Percentiles rank a stretch among this genome's conserved stretches.
These are phyloP conservation scores for Venustaconcha ellipsiformis DNA, from an alignment of 1,140 invertebrate genomes.

Conservation along the genomic window DNA sequence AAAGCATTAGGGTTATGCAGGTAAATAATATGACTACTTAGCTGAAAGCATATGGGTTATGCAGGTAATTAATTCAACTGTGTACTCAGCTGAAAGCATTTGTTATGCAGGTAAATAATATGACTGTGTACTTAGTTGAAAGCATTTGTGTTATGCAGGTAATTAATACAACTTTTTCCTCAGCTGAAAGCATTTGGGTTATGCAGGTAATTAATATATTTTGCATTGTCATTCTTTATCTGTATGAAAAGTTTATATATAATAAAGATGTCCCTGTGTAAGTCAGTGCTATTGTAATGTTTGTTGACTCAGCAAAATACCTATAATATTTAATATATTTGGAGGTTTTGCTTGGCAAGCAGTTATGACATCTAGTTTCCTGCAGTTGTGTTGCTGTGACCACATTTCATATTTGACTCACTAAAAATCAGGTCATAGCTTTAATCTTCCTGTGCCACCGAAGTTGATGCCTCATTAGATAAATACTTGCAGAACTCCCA, in stretches of 20 bases:
- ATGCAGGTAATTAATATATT: constrained; percentile 38
- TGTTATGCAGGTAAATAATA: constrained; percentile 43
- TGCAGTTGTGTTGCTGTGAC: no score
- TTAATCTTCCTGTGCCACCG: no score
- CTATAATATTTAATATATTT: not conserved
- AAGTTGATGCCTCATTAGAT: no score
- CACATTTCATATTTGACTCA: no score
- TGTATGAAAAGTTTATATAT: not conserved
- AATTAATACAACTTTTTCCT: constrained; percentile 30
- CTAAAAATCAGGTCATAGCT: no score
- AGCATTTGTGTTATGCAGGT: constrained; percentile 49
- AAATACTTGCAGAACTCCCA: no score
- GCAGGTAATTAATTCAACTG: constrained; percentile 32
- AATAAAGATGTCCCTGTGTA: not conserved
- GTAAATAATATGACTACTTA: constrained; percentile 30
- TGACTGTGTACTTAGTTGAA: constrained; percentile 36
- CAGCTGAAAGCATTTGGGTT: constrained; percentile 42
- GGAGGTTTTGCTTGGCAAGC: not conserved
- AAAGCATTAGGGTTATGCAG: constrained; percentile 49
- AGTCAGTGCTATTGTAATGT: not conserved
- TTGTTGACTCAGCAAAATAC: not conserved
- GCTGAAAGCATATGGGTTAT: constrained; percentile 43
- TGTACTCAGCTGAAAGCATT: constrained; percentile 38
- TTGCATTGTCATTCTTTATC: not conserved
- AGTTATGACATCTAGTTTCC: constrained; percentile 1